Evolutionary conservation across 2,888 invertebrate genomes (phyloP).

Genomic region (Nephrotoma flavescens): DNA sequence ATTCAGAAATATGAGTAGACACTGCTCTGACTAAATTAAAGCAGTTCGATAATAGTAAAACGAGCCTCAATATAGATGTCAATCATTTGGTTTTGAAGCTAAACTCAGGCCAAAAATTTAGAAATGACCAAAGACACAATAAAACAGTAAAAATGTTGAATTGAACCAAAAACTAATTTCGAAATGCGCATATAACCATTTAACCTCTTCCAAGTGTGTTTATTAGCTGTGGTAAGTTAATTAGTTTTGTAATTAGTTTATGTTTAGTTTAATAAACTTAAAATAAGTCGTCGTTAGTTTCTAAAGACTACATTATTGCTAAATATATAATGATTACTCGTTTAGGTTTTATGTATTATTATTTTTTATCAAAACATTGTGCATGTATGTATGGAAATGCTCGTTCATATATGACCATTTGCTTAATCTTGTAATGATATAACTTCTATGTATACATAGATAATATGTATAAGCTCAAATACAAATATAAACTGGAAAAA

Average conservation of each 20-base stretch:
- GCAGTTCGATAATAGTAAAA: no score
- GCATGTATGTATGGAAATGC: not conserved
- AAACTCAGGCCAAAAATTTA: no score
- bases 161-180: no score
- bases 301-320: not conserved
- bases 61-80: no score
- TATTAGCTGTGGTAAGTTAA: not conserved
- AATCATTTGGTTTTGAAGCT: no score
- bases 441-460: not conserved
- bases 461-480: not conserved
- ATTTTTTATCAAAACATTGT: not conserved
- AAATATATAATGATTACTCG: not conserved
- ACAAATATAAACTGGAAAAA: not conserved
- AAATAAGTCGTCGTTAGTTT: not conserved
- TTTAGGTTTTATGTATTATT: not conserved
- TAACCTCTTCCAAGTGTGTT: no score
- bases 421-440: not conserved
- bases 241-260: not conserved
- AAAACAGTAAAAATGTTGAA: no score
- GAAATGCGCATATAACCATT: no score
- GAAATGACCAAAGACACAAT: no score
- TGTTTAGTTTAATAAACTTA: not conserved
- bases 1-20: no score
- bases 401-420: not conserved
- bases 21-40: no score